A percentile compares a stretch with the other conserved stretches of the same genome.
Evolutionary conservation across 2,888 invertebrate species (phyloP).

Genomic region (Latheticus oryzae): DNA sequence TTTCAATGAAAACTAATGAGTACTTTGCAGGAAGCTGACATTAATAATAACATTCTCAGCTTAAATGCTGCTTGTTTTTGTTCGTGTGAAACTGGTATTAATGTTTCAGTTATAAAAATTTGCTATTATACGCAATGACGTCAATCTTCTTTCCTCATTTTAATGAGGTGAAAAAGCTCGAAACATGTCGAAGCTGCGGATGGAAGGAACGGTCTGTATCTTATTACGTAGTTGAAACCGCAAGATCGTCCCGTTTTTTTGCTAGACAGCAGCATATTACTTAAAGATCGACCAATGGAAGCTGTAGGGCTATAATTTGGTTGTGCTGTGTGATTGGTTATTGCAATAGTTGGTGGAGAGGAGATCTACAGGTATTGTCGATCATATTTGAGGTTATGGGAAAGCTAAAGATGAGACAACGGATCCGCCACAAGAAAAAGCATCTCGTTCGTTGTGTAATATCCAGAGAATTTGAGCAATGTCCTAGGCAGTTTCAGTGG

Average conservation of each 20-base stretch:
- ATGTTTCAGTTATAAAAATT: too few relatives aligned
- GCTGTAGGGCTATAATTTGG: constrained; percentile 28
- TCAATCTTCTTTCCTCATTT: too few relatives aligned
- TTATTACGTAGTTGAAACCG: constrained; percentile 18
- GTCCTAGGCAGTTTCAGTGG: constrained; percentile 54
- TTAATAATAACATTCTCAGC: too few relatives aligned
- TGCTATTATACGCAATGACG: too few relatives aligned
- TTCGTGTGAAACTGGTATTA: too few relatives aligned
- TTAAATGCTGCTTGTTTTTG: too few relatives aligned
- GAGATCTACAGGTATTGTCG: constrained; percentile 18
- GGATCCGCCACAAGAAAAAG: constrained; percentile 51
- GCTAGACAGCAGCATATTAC: constrained; percentile 26
- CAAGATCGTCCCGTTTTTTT: constrained; percentile 28
- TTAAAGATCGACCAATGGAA: constrained; percentile 30
- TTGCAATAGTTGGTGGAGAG: constrained; percentile 20
- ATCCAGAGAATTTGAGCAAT: constrained; percentile 58
- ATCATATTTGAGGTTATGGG: constrained; percentile 36
- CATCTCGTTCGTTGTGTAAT: constrained; percentile 54
- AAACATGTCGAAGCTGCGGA: constrained; percentile 14
- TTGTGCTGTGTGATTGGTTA: constrained; percentile 23
- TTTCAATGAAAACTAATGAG: too few relatives aligned
- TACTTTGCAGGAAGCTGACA: too few relatives aligned
- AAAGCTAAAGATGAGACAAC: constrained; percentile 36
- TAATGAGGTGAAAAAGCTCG: constrained; percentile 17
- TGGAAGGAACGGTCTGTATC: constrained; percentile 11